These are phyloP conservation scores for Hoplias malabaricus DNA, from an alignment of 2,113 vertebrate genomes.

Conservation along the genomic window DNA sequence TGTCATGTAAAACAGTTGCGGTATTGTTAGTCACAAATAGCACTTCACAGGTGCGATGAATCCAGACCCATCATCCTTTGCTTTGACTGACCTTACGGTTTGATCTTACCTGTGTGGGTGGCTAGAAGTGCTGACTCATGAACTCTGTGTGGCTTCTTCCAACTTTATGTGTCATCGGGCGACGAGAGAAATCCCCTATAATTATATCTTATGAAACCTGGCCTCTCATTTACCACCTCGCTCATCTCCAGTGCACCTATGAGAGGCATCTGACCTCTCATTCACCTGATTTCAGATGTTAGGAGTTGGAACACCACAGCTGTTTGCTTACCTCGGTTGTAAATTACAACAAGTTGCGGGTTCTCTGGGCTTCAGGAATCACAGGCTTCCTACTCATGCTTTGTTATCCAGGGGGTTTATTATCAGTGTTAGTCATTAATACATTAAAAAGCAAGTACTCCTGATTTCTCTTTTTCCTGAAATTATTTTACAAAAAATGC, in stretches of 20 bases:
- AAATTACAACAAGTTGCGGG: neutral
- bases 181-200: slow-evolving; percentile 24
- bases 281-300: slow-evolving; percentile 7
- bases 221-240: slow-evolving; percentile 33
- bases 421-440: no score
- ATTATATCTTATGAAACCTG: slow-evolving; percentile 31
- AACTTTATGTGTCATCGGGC: slow-evolving; percentile 61
- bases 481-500: no score
- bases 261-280: slow-evolving; percentile 15
- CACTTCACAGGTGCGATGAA: slow-evolving; percentile 13
- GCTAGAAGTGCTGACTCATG: slow-evolving; percentile 5
- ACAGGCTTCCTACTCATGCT: no score
- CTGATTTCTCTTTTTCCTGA: no score
- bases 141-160: slow-evolving; percentile 2
- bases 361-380: no score
- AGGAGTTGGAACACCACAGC: neutral
- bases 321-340: neutral
- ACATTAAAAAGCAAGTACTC: no score
- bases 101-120: slow-evolving; percentile 31
- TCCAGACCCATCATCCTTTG: neutral
- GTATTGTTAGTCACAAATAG: slow-evolving; percentile 26
- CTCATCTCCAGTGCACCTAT: slow-evolving; percentile 14
- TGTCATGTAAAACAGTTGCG: slow-evolving; percentile 8
- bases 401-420: no score
- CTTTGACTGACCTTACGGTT: slow-evolving; percentile 16